Conservation (phyloP, 2,797 vertebrate species). For the Florisuga fusca region DNA sequence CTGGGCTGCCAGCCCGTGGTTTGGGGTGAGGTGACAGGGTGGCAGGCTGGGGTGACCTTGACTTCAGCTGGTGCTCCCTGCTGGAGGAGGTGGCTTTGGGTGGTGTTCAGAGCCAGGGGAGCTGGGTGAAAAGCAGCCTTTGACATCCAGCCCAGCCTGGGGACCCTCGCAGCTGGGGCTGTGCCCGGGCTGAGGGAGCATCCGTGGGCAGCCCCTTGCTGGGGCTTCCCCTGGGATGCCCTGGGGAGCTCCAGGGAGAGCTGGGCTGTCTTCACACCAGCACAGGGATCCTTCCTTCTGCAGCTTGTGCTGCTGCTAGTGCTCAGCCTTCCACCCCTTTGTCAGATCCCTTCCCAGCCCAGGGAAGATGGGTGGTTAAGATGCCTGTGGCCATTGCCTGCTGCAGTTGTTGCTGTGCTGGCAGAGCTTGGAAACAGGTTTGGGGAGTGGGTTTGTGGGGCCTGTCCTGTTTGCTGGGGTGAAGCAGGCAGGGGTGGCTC, state of each 20-base stretch:
- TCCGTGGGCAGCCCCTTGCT: not conserved
- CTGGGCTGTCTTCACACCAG: not conserved
- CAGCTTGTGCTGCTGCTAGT: not conserved
- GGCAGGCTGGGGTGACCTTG: constrained; percentile 43
- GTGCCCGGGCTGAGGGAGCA: not conserved
- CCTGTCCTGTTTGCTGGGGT: not conserved
- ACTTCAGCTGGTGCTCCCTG: accelerated
- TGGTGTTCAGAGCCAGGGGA: not conserved
- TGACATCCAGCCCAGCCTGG: not conserved
- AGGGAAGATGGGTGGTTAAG: not conserved
- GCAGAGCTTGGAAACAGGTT: not conserved
- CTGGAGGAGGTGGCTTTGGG: not conserved
- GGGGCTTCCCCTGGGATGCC: not conserved
- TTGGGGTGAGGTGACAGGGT: not conserved
- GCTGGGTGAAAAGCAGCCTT: not conserved
- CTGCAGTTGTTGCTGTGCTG: not conserved
- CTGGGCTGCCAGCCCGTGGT: not conserved
- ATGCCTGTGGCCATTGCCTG: accelerated
- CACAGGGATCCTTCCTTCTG: not conserved
- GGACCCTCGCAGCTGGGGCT: not conserved
- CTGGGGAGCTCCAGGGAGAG: not conserved
- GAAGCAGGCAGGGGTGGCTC: not conserved
- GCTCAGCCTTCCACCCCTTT: not conserved
- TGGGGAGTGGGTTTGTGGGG: not conserved
- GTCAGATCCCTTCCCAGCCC: not conserved